phyloP scores from a whole-genome alignment of 2,113 vertebrate genomes.

The Ibidorhyncha struthersii region DNA sequence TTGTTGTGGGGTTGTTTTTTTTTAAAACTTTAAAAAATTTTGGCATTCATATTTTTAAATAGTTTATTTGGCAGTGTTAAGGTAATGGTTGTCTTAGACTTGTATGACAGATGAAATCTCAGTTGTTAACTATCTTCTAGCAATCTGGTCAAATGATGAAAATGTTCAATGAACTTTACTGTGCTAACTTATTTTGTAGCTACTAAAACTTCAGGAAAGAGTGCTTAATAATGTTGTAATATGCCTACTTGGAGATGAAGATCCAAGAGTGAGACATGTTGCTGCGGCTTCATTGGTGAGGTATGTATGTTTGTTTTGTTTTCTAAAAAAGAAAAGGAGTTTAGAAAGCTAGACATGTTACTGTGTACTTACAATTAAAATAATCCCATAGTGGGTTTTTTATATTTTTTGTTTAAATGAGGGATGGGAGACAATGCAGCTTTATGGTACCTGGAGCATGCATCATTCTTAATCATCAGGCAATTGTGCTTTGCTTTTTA shows the following conservation, averaged over 20 bases:
- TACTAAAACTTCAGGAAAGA: slow-evolving; percentile 89
- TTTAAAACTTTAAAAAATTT: background rate
- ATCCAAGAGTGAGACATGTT: slow-evolving; percentile 90
- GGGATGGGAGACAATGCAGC: background rate
- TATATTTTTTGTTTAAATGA: background rate
- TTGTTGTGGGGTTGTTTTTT: no score
- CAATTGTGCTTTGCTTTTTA: background rate
- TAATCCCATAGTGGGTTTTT: background rate
- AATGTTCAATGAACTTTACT: background rate
- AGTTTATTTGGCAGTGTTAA: background rate
- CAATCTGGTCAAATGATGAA: background rate
- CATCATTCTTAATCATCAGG: background rate
- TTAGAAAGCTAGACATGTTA: background rate
- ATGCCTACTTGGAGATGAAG: slow-evolving; percentile 90
- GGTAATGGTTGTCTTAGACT: background rate
- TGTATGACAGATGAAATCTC: background rate
- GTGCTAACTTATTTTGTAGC: slow-evolving; percentile 63
- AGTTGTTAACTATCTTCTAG: background rate
- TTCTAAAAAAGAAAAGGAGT: background rate
- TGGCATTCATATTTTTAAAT: background rate
- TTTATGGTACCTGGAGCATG: background rate
- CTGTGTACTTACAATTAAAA: background rate
- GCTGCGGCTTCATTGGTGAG: slow-evolving; percentile 86
- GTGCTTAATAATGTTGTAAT: slow-evolving; percentile 87
- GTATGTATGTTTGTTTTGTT: slow-evolving; percentile 57